Percentiles rank a stretch among this genome's conserved stretches.
These are phyloP conservation scores for Stichodactyla helianthus DNA, from an alignment of 64 coral and sea anemone species.

Conservation along the genomic window DNA sequence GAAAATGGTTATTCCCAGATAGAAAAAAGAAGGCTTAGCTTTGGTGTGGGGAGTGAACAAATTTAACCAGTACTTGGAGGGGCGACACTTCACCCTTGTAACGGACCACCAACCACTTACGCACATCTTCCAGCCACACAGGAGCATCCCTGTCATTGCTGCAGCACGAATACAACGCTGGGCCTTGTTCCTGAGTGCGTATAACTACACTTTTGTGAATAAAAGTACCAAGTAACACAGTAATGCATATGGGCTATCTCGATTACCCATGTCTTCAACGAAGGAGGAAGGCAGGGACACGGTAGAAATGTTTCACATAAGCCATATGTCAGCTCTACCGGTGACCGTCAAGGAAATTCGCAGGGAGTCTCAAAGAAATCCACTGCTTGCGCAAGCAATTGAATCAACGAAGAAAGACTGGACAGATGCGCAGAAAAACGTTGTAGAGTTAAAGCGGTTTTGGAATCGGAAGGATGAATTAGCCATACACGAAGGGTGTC, in stretches of 20 bases:
- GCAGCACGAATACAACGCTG: constrained; percentile 39
- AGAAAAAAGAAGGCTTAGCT: constrained; percentile 40
- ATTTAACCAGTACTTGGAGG: constrained; percentile 54
- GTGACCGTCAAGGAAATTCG: constrained; percentile 21
- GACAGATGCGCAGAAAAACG: not conserved
- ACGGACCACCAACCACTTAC: constrained; percentile 58
- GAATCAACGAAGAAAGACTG: too few species aligned
- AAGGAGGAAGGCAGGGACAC: constrained; percentile 21
- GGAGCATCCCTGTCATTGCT: constrained; percentile 35
- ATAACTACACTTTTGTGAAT: constrained; percentile 33
- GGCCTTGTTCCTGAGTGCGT: constrained; percentile 46
- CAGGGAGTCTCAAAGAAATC: constrained; percentile 25
- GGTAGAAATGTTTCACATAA: constrained; percentile 39
- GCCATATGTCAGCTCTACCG: constrained; percentile 31
- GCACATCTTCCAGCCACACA: constrained; percentile 49
- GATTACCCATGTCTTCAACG: constrained; percentile 7
- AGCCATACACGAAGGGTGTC: not conserved
- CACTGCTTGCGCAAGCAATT: constrained; percentile 26
- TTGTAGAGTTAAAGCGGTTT: too few species aligned
- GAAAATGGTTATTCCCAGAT: constrained; percentile 36
- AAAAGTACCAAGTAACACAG: constrained; percentile 50
- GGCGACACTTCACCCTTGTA: constrained; percentile 47
- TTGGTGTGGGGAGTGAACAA: constrained; percentile 38
- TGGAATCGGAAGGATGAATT: not conserved
- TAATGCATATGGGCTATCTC: constrained; percentile 55